phyloP scores from a whole-genome alignment of 2,113 vertebrate species.

The Calidris pygmaea region DNA sequence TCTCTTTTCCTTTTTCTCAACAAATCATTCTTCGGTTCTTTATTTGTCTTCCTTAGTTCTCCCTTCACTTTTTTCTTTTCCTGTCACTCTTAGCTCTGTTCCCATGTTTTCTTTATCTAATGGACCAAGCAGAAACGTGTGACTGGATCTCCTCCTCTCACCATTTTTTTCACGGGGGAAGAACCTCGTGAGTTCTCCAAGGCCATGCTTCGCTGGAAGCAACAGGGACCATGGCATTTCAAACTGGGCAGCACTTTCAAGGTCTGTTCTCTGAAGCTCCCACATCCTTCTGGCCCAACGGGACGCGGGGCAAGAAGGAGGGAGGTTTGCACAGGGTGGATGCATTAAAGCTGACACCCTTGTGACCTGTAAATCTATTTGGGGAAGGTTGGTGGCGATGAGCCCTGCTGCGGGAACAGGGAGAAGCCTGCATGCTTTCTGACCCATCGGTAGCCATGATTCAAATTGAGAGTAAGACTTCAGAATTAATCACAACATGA shows the following conservation, averaged over 20 bases:
- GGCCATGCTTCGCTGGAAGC: background rate
- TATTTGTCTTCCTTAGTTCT: background rate
- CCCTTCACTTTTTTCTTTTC: background rate
- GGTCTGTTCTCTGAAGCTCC: background rate
- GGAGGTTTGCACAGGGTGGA: constrained; percentile 11
- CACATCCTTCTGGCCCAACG: background rate
- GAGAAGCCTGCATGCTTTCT: constrained; percentile 66
- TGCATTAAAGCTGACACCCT: constrained; percentile 4
- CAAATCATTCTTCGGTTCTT: background rate
- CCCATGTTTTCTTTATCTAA: background rate
- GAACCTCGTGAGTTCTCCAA: background rate
- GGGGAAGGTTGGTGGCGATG: background rate
- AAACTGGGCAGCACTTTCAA: background rate
- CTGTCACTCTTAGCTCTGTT: background rate
- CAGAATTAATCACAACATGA: background rate
- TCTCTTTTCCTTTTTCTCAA: background rate
- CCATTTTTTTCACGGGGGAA: background rate
- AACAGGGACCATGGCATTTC: background rate
- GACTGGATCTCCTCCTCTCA: background rate
- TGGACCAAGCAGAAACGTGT: background rate
- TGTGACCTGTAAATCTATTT: constrained; percentile 32
- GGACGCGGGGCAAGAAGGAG: background rate
- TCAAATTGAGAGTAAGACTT: constrained; percentile 4
- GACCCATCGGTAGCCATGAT: background rate
- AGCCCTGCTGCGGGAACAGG: constrained; percentile 28